Evolutionary conservation across 2,888 invertebrate genomes (phyloP).

Genomic region (Ennomos quercinarius): DNA sequence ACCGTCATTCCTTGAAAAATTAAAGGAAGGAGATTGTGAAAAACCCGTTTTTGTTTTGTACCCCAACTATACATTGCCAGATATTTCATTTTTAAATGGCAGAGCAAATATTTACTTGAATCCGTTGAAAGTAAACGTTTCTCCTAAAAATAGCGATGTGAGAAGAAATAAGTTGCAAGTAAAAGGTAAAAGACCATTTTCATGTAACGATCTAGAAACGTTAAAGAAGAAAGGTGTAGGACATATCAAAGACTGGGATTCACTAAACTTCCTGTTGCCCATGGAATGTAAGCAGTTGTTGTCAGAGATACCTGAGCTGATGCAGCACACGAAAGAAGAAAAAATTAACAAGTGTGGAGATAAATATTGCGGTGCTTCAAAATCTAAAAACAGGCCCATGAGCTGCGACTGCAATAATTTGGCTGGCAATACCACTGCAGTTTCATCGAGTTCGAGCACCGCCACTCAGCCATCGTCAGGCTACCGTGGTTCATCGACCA

Average conservation of each 20-base stretch:
- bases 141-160: slow-evolving; percentile 69
- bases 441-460: slow-evolving; percentile 89
- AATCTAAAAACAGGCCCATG: slow-evolving; percentile 85
- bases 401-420: slow-evolving; percentile 87
- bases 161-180: slow-evolving; percentile 69
- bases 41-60: slow-evolving; percentile 95
- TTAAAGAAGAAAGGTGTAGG: slow-evolving; percentile 92
- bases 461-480: slow-evolving; percentile 94
- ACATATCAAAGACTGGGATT: slow-evolving; percentile 97
- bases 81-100: slow-evolving; percentile 91
- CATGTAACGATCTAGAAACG: slow-evolving; percentile 93
- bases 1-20: slow-evolving; percentile 89
- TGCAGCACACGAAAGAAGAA: slow-evolving; percentile 86
- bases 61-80: slow-evolving; percentile 95
- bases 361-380: slow-evolving; percentile 78
- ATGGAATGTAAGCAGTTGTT: slow-evolving; percentile 92
- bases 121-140: slow-evolving; percentile 87
- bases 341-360: slow-evolving; percentile 69
- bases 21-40: slow-evolving; percentile 87
- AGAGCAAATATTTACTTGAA: slow-evolving; percentile 89
- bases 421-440: slow-evolving; percentile 82
- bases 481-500: slow-evolving; percentile 94
- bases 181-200: slow-evolving; percentile 88
- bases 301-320: slow-evolving; percentile 92
- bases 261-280: slow-evolving; percentile 94